Conservation (phyloP, 92 coral and sea anemone genomes). For the Parazoanthus darwini region DNA sequence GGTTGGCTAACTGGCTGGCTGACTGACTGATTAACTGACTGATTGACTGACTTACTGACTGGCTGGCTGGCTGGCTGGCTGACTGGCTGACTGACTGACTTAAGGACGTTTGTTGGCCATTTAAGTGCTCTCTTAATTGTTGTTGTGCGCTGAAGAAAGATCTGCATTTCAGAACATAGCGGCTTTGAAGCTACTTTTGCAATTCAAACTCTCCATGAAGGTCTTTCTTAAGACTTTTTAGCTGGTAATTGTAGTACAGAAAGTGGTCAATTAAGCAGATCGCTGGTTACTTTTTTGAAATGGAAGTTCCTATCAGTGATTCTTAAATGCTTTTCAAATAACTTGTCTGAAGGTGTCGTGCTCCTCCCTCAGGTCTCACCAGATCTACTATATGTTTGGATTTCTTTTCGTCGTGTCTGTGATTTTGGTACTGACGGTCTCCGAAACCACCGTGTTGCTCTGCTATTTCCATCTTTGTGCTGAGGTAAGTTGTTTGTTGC, state of each 20-base stretch:
- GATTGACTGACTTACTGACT: too few relatives aligned
- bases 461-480: constrained; percentile 99
- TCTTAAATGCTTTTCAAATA: neutral
- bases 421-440: constrained; percentile 88
- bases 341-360: neutral
- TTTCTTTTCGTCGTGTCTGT: constrained; percentile 93
- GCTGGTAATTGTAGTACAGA: too few relatives aligned
- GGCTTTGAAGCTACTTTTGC: too few relatives aligned
- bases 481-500: constrained; percentile 67
- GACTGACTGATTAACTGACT: too few relatives aligned
- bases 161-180: too few relatives aligned
- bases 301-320: neutral
- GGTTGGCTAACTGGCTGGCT: too few relatives aligned
- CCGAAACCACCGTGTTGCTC: constrained; percentile 93
- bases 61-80: neutral
- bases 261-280: too few relatives aligned
- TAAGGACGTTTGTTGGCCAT: neutral
- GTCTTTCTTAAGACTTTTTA: too few relatives aligned
- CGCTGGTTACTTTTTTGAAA: too few relatives aligned
- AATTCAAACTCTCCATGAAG: too few relatives aligned
- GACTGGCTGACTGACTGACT: neutral
- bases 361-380: constrained; percentile 84
- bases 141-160: too few relatives aligned
- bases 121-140: too few relatives aligned
- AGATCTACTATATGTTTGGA: constrained; percentile 99